A percentile compares a stretch with the other conserved stretches of the same genome.
Conservation (phyloP, 2,797 vertebrate species). For the Thalassophryne amazonica region DNA sequence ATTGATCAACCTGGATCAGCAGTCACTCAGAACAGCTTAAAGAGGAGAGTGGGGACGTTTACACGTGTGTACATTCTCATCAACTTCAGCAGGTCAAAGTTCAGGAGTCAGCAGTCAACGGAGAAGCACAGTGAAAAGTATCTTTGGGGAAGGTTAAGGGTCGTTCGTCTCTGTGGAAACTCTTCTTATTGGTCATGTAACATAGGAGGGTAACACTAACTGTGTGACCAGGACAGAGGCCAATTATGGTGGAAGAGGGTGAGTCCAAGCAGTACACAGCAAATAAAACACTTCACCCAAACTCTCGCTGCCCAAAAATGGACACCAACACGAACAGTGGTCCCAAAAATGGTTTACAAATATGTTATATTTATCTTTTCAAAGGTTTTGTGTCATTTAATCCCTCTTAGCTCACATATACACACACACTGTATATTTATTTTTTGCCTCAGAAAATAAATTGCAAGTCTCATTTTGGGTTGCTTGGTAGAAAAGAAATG, state of each 20-base stretch:
- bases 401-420: slow-evolving; percentile 52
- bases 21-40: slow-evolving; percentile 31
- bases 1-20: slow-evolving; percentile 46
- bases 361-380: slow-evolving; percentile 67
- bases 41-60: slow-evolving; percentile 20
- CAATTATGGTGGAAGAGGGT: slow-evolving; percentile 1
- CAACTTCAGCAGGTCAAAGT: slow-evolving; percentile 62
- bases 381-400: slow-evolving; percentile 54
- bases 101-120: slow-evolving; percentile 32
- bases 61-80: slow-evolving; percentile 69
- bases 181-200: slow-evolving; percentile 51
- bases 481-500: slow-evolving; percentile 58
- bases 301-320: slow-evolving; percentile 39
- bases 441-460: slow-evolving; percentile 64
- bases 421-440: slow-evolving; percentile 39
- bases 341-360: slow-evolving; percentile 73
- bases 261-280: slow-evolving; percentile 34
- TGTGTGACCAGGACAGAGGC: slow-evolving; percentile 32
- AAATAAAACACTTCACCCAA: slow-evolving; percentile 43
- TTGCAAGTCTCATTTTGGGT: slow-evolving; percentile 72
- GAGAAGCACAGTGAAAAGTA: slow-evolving; percentile 78
- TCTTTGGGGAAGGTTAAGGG: slow-evolving; percentile 54
- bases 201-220: slow-evolving; percentile 38
- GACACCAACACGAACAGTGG: slow-evolving; percentile 56
- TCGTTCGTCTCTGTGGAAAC: slow-evolving; percentile 37